These are phyloP conservation scores for Tadarida brasiliensis DNA, from an alignment of 2,797 vertebrate genomes.

Conservation along the genomic window DNA sequence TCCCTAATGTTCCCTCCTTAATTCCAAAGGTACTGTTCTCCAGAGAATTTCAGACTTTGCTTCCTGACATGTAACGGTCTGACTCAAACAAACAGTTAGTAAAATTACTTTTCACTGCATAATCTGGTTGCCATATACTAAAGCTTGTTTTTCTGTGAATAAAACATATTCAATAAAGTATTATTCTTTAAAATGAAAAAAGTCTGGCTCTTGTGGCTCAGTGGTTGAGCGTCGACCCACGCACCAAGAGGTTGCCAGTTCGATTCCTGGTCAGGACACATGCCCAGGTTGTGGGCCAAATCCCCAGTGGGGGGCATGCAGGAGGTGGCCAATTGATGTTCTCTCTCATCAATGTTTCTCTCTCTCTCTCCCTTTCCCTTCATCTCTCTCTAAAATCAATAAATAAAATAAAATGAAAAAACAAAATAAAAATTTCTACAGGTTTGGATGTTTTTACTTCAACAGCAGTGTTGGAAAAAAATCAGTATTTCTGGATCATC, in stretches of 20 bases:
- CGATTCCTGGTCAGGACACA: too few relatives aligned
- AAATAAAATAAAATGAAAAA: neutral
- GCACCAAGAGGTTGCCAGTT: too few relatives aligned
- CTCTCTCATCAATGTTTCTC: too few relatives aligned
- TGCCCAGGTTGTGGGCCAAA: too few relatives aligned
- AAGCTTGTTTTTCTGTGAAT: constrained; percentile 82
- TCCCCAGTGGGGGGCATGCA: too few relatives aligned
- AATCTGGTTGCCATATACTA: constrained; percentile 73
- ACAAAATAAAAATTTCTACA: neutral
- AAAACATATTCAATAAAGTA: constrained; percentile 80
- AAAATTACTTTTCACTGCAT: constrained; percentile 68
- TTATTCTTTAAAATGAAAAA: constrained; percentile 78
- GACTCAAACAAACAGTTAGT: neutral
- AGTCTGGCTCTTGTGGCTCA: neutral
- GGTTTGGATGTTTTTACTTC: neutral
- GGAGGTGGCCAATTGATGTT: too few relatives aligned
- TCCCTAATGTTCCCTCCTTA: neutral
- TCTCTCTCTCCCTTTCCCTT: too few relatives aligned
- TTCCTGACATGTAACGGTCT: too few relatives aligned
- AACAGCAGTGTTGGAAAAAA: neutral
- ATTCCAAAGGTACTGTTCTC: neutral
- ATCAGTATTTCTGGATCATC: neutral
- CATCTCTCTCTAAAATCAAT: too few relatives aligned
- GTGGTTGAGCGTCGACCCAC: too few relatives aligned
- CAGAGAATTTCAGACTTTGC: neutral